A percentile compares a stretch with the other conserved stretches of the same genome.
phyloP scores from a whole-genome alignment of 2,113 vertebrate species.

The Nothoprocta perdicaria region DNA sequence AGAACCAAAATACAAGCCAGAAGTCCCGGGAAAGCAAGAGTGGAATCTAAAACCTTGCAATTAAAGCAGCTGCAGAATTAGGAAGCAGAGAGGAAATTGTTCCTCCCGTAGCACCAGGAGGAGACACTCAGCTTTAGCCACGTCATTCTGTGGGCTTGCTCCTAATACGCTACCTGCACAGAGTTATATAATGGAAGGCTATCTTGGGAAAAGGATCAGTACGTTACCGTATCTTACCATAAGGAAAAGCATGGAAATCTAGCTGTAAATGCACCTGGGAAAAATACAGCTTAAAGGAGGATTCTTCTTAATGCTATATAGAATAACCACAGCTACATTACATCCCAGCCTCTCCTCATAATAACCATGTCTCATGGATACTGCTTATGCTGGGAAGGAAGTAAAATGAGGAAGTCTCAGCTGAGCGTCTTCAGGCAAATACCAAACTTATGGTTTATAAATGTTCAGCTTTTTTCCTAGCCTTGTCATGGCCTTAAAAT shows the following conservation, averaged over 20 bases:
- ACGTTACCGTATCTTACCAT: background rate
- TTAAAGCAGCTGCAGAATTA: background rate
- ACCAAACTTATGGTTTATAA: background rate
- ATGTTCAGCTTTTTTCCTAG: background rate
- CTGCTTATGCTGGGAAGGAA: rapidly evolving
- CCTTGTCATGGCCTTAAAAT: background rate
- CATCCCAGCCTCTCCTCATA: background rate
- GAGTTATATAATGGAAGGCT: background rate
- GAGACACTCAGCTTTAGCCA: background rate
- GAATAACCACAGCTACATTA: background rate
- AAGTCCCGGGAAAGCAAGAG: background rate
- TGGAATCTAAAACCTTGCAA: background rate
- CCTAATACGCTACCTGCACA: background rate
- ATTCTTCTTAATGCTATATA: background rate
- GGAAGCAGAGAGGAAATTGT: background rate
- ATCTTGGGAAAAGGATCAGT: background rate
- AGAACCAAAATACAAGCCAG: background rate
- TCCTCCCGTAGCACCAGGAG: background rate
- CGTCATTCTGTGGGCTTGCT: background rate
- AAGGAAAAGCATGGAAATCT: background rate
- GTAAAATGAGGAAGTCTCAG: background rate
- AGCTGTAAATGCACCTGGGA: background rate
- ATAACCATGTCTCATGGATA: background rate
- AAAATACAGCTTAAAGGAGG: background rate
- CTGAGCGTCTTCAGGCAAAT: background rate